Percentiles rank a stretch among this genome's conserved stretches.
Conservation (phyloP, 1,140 invertebrate genomes). For the Sycophila sp. region DNA sequence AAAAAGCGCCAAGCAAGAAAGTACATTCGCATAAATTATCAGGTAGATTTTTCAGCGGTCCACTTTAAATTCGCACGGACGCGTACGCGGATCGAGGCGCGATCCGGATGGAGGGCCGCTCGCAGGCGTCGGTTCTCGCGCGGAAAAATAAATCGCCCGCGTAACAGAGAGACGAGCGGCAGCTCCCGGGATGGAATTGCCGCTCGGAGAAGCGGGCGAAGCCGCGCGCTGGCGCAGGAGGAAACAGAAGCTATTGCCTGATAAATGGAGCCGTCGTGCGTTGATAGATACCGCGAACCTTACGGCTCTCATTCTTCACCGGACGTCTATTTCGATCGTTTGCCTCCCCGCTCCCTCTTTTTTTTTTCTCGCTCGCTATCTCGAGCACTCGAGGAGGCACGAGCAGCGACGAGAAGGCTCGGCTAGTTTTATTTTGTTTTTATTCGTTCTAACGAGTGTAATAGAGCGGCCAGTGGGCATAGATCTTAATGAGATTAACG, state of each 20-base stretch:
- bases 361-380: constrained; percentile 3
- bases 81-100: constrained; percentile 6
- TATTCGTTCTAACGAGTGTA: too few species aligned
- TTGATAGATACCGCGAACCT: constrained; percentile 57
- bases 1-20: too few species aligned
- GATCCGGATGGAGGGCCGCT: constrained; percentile 30
- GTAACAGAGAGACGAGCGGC: constrained; percentile 16
- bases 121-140: constrained; percentile 48
- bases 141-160: constrained; percentile 55
- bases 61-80: constrained; percentile 38
- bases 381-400: constrained; percentile 2
- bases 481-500: too few species aligned
- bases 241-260: constrained; percentile 45
- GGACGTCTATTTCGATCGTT: constrained; percentile 47
- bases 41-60: constrained; percentile 25
- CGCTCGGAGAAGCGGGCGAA: neutral
- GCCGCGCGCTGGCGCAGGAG: constrained; percentile 7
- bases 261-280: constrained; percentile 53
- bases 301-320: constrained; percentile 55
- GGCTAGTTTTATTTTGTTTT: neutral
- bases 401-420: neutral
- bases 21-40: too few species aligned
- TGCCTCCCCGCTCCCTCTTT: too few species aligned
- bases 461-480: too few species aligned
- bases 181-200: constrained; percentile 13